Percentiles rank a stretch among this genome's conserved stretches.
Conservation (phyloP, 2,888 invertebrate species). For the Zhengitettix transpicula region DNA sequence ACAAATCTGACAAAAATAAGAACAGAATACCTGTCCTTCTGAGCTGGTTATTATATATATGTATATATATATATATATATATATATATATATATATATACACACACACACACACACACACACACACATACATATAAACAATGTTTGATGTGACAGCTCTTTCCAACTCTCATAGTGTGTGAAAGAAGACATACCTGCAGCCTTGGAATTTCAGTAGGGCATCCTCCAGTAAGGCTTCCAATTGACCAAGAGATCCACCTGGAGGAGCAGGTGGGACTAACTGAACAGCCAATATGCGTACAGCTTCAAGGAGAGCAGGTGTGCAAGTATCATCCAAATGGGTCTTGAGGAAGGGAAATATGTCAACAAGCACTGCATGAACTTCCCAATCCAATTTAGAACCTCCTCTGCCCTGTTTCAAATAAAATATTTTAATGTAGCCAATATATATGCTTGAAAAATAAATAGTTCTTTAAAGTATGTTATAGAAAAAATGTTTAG, state of each 20-base stretch:
- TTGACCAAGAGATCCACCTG: constrained; percentile 21
- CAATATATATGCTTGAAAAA: no score
- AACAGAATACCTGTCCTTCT: no score
- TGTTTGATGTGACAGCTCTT: no score
- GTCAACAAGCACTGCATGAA: constrained; percentile 27
- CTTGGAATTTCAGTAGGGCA: constrained; percentile 26
- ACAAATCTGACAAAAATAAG: no score
- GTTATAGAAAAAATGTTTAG: no score
- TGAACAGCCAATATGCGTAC: constrained; percentile 33
- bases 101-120: no score
- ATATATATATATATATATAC: no score
- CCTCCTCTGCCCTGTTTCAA: neutral
- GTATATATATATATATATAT: no score
- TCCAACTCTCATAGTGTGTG: no score
- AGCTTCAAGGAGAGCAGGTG: constrained; percentile 31
- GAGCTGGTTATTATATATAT: no score
- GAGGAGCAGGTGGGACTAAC: constrained; percentile 19
- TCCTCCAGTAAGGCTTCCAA: constrained; percentile 27
- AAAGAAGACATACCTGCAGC: constrained; percentile 24
- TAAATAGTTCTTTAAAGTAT: no score
- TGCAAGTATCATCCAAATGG: constrained; percentile 36
- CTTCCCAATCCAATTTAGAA: constrained; percentile 5
- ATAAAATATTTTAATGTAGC: neutral
- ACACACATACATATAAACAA: no score
- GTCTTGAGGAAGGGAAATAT: constrained; percentile 34